phyloP scores from a whole-genome alignment of 2,888 invertebrate genomes.

The Nephrotoma flavescens region DNA sequence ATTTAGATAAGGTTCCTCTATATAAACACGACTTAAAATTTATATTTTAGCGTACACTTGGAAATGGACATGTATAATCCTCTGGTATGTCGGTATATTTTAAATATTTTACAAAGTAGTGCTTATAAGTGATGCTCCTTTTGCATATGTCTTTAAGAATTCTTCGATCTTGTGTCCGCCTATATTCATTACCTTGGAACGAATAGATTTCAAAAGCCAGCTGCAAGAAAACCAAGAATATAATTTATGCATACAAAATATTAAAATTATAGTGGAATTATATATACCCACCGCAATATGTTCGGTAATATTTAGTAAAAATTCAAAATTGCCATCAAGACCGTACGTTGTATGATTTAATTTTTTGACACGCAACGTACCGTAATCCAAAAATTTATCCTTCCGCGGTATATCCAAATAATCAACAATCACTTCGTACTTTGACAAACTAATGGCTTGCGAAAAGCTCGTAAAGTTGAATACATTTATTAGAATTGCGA shows the following conservation, averaged over 20 bases:
- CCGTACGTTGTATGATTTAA: not conserved
- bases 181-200: not conserved
- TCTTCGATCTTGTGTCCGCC: not conserved
- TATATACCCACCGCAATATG: not conserved
- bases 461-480: too few species aligned
- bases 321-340: not conserved
- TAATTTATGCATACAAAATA: not conserved
- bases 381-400: not conserved
- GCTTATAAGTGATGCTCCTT: not conserved
- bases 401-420: not conserved
- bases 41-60: not conserved
- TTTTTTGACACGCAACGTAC: not conserved
- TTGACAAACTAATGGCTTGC: not conserved
- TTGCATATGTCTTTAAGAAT: not conserved
- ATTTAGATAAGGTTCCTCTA: not conserved
- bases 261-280: not conserved
- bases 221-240: not conserved
- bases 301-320: not conserved
- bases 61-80: not conserved
- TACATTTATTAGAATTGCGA: too few species aligned
- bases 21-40: not conserved
- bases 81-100: not conserved
- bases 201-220: not conserved
- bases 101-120: not conserved
- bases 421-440: not conserved